Evolutionary conservation across 2,797 vertebrate species (phyloP), one percentile per base, ranked within the genome.

Genomic region (Graptemys geographica): DNA sequence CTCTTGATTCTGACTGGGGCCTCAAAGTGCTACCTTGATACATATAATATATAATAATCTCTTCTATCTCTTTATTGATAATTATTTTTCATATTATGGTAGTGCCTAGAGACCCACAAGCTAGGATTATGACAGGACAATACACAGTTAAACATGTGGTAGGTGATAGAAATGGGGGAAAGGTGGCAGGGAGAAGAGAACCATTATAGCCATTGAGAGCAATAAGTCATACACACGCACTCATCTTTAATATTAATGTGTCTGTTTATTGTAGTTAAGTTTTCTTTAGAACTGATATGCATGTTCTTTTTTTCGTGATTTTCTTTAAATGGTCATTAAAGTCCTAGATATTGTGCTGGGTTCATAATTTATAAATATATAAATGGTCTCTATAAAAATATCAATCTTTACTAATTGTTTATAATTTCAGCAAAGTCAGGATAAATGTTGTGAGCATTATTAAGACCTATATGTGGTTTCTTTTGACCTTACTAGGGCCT

Each of bases 71-170:
- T 84, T 95, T 31, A 49, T 81, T 33, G 88, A 93, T 93, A 89
- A 95, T 80, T 95, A 94, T 97, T 96, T 94, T 96, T 96, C 91
- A 95, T 95, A 69, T 28, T 47, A 49, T 81, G 78, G 11, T 47
- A 47, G 33, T 89, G 55, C 59, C 95, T 94, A 83, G 93, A 89
- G 92, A 92, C 83, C 79, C 92, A 33, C 90, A 96, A 95, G 0
- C 93, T 91, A 87, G 82, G 65, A 92, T 83, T 84, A 87, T 89
- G 59, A 91, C 5, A 41, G 65, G 51, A 84, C 55, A 93, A 86
- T 92, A 86, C 80, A 56, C 8, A 28, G 28, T 80, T 90, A 94
- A 96, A 96, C 81, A 78, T 10, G 88, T 53, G 10, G 79, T 91
- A 72, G 18, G 47, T 92, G 84, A 31, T 89, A 28, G 44, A 44